phyloP scores from a whole-genome alignment of 2,113 vertebrate genomes.

The Typhlomys cinereus region DNA sequence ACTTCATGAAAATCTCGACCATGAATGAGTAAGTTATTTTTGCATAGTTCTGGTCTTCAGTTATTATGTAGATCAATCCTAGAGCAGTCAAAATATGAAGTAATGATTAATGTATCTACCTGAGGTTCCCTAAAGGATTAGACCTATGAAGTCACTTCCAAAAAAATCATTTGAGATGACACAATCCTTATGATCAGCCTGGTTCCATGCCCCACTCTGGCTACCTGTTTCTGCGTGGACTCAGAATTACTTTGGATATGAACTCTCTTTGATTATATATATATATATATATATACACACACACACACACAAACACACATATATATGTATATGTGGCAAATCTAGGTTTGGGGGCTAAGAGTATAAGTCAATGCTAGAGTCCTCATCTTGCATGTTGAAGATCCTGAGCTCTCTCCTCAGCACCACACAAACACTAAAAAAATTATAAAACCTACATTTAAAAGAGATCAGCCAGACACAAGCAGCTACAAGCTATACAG shows the following conservation, averaged over 20 bases:
- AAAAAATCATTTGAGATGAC: neutral
- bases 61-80: neutral
- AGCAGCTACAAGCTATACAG: neutral
- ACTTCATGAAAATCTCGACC: neutral
- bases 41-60: neutral
- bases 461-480: neutral
- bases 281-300: no score
- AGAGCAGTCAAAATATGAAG: neutral
- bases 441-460: neutral
- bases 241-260: neutral
- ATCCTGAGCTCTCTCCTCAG: neutral
- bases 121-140: neutral
- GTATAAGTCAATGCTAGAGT: neutral
- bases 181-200: neutral
- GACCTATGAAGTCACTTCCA: neutral
- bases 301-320: no score
- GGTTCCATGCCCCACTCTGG: neutral
- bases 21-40: constrained; percentile 23
- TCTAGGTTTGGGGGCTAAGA: neutral
- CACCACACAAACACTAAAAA: neutral
- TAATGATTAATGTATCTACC: neutral
- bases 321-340: no score
- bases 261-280: constrained; percentile 18
- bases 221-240: constrained; percentile 28
- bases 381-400: neutral